A percentile compares a stretch with the other conserved stretches of the same genome.
phyloP scores from a whole-genome alignment of 1,140 invertebrate genomes.

The Lamellibrachia luymesi region DNA sequence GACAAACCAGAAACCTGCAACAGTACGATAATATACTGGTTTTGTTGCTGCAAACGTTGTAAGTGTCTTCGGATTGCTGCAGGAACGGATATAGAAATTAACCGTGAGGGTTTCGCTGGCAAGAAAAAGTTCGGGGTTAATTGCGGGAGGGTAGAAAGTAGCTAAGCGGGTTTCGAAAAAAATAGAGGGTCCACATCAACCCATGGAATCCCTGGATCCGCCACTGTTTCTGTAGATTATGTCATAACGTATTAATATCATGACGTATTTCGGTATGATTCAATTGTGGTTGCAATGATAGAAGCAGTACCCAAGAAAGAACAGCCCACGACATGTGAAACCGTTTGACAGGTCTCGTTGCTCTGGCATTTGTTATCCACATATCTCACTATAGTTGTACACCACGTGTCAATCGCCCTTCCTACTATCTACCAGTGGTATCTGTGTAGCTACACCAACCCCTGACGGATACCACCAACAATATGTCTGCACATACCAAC shows the following conservation, averaged over 20 bases:
- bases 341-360: too few relatives aligned
- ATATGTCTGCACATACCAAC: neutral
- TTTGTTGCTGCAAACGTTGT: neutral
- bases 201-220: too few relatives aligned
- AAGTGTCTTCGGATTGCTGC: neutral
- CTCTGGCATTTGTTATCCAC: too few relatives aligned
- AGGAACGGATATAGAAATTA: neutral
- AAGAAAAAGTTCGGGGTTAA: neutral
- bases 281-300: too few relatives aligned
- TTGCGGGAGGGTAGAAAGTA: neutral
- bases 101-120: neutral
- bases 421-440: neutral
- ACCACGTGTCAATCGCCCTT: too few relatives aligned
- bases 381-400: too few relatives aligned
- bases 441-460: neutral
- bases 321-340: too few relatives aligned
- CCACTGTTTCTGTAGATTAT: neutral
- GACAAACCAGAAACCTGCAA: slow-evolving; percentile 45
- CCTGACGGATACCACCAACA: neutral
- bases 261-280: too few relatives aligned
- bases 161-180: neutral
- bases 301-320: too few relatives aligned
- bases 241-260: neutral
- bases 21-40: neutral
- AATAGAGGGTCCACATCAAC: too few relatives aligned